Conservation (phyloP, 1,140 invertebrate genomes). For the Drosophila hydei region DNA sequence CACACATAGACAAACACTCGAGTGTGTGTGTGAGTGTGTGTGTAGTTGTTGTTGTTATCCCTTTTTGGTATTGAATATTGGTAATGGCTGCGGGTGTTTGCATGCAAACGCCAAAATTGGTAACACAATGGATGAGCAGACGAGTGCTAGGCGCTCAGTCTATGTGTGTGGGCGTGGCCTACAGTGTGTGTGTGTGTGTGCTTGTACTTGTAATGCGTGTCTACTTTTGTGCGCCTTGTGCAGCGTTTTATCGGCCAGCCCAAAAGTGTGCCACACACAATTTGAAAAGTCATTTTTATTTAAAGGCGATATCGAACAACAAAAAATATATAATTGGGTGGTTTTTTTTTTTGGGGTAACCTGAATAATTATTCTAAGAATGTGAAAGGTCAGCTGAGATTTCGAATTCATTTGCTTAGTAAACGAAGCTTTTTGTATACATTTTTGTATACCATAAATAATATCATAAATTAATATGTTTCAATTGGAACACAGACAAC, state of each 20-base stretch:
- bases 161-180: slow-evolving; percentile 20
- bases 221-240: slow-evolving; percentile 15
- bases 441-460: no score
- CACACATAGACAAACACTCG: slow-evolving; percentile 34
- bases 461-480: no score
- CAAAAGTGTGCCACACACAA: slow-evolving; percentile 39
- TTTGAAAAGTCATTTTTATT: slow-evolving; percentile 18
- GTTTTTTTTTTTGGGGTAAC: slow-evolving; percentile 5
- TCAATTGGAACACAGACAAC: no score
- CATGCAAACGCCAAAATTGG: slow-evolving; percentile 71
- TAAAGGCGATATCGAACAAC: slow-evolving; percentile 4
- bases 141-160: slow-evolving; percentile 16
- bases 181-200: slow-evolving; percentile 4
- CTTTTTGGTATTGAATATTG: slow-evolving; percentile 75
- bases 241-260: slow-evolving; percentile 4
- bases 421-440: no score
- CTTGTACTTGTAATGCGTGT: slow-evolving; percentile 30
- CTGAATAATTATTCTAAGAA: slow-evolving; percentile 5
- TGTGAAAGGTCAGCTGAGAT: slow-evolving; percentile 9
- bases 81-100: slow-evolving; percentile 72
- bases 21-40: slow-evolving; percentile 43
- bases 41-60: slow-evolving; percentile 58
- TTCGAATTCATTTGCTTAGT: neutral
- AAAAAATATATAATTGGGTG: neutral
- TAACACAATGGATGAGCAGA: slow-evolving; percentile 48